Conservation (phyloP, 2,113 vertebrate genomes). For the Cottus gobio region DNA sequence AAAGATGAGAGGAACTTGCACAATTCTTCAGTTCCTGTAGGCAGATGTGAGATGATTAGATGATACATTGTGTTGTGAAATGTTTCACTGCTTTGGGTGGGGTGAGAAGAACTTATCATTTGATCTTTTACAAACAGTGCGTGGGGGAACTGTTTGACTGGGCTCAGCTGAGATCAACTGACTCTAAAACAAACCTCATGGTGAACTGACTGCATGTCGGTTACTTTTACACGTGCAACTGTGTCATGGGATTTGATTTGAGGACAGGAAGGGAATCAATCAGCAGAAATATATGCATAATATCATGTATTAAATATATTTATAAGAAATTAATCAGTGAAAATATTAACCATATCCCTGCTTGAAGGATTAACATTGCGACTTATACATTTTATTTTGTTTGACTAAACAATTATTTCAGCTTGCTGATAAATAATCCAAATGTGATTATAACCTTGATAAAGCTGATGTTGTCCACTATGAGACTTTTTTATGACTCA, state of each 20-base stretch:
- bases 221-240: not conserved
- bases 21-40: constrained; percentile 22
- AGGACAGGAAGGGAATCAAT: not conserved
- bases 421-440: not conserved
- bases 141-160: constrained; percentile 22
- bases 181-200: constrained; percentile 24
- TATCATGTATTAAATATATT: not conserved
- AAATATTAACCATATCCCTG: too few relatives aligned
- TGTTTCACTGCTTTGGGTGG: constrained; percentile 10
- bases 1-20: constrained; percentile 25
- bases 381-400: not conserved
- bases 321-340: too few relatives aligned
- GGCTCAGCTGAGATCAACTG: constrained; percentile 3
- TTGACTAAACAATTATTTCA: not conserved
- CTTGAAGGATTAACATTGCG: not conserved
- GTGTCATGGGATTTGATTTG: not conserved
- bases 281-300: not conserved
- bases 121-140: constrained; percentile 26
- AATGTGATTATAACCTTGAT: not conserved
- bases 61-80: not conserved
- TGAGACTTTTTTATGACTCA: too few relatives aligned
- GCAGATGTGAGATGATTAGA: not conserved
- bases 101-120: not conserved
- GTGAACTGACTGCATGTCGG: not conserved
- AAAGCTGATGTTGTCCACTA: not conserved